These are phyloP conservation scores for Brachynemurus nebulosus DNA, from an alignment of 2,888 invertebrate genomes.

Conservation along the genomic window DNA sequence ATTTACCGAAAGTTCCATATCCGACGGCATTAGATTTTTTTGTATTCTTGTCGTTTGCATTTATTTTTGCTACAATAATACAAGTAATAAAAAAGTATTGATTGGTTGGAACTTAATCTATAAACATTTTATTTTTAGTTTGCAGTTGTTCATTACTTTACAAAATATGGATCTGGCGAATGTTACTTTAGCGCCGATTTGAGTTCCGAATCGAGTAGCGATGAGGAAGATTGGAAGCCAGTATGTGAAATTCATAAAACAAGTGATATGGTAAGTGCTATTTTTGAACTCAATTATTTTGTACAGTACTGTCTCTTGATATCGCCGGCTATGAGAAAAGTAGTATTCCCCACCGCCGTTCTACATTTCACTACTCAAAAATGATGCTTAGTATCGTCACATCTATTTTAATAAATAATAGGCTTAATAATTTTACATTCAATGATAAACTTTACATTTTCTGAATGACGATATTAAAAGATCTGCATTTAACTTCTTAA, in stretches of 20 bases:
- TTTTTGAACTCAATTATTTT: no score
- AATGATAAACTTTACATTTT: no score
- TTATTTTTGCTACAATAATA: constrained; percentile 67
- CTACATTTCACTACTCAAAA: neutral
- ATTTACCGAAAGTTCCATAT: constrained; percentile 72
- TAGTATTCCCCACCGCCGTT: neutral
- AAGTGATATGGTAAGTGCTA: neutral
- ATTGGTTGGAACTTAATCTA: neutral
- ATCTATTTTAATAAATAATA: no score
- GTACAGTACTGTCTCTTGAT: no score
- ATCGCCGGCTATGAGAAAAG: no score
- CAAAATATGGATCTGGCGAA: constrained; percentile 72
- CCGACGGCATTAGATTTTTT: constrained; percentile 78
- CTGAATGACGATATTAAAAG: no score
- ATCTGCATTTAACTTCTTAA: no score
- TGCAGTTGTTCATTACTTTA: constrained; percentile 73
- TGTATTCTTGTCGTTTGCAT: constrained; percentile 65
- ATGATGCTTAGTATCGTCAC: no score
- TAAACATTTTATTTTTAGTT: constrained; percentile 33
- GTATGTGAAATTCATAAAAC: constrained; percentile 10
- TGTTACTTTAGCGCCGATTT: constrained; percentile 55
- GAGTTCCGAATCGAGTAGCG: constrained; percentile 43
- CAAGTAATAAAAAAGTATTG: constrained; percentile 33
- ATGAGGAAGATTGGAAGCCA: constrained; percentile 33
- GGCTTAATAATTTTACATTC: no score